Evolutionary conservation across 1,140 invertebrate genomes (phyloP).

Genomic region (Hyposmocoma kahamanoa): DNA sequence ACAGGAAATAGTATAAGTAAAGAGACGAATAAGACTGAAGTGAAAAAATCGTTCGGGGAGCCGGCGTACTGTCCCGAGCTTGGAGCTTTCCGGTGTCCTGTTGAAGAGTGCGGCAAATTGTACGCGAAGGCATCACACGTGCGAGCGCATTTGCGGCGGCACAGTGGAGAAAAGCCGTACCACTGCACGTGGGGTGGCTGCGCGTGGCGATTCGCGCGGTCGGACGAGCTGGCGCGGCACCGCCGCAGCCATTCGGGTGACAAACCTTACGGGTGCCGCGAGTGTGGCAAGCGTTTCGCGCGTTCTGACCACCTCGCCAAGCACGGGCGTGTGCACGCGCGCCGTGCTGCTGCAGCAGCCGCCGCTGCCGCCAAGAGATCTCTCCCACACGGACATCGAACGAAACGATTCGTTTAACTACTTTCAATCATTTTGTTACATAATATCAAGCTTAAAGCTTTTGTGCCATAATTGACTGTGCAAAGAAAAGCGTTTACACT

Average conservation of each 20-base stretch:
- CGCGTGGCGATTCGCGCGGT: conserved; percentile 94
- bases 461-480: no score
- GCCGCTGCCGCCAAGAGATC: conserved; percentile 22
- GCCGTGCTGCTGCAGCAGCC: conserved; percentile 47
- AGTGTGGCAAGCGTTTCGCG: conserved; percentile 90
- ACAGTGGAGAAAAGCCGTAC: conserved; percentile 97
- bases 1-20: conserved; percentile 6
- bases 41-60: conserved; percentile 46
- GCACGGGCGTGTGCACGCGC: conserved; percentile 87
- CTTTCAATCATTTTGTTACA: conserved; percentile 1
- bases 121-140: conserved; percentile 96
- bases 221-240: conserved; percentile 92
- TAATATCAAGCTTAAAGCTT: no score
- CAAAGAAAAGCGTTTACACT: no score
- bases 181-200: conserved; percentile 92
- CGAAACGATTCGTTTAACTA: conserved; percentile 25
- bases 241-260: conserved; percentile 85
- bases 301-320: conserved; percentile 93
- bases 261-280: conserved; percentile 88
- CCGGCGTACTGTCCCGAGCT: conserved; percentile 51
- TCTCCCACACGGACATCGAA: conserved; percentile 14
- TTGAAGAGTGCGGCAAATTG: conserved; percentile 77
- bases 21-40: conserved; percentile 19
- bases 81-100: conserved; percentile 75
- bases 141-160: conserved; percentile 93